Evolutionary conservation across 1,140 invertebrate species (phyloP).

Genomic region (Pseudomyrmex dendroicus): DNA sequence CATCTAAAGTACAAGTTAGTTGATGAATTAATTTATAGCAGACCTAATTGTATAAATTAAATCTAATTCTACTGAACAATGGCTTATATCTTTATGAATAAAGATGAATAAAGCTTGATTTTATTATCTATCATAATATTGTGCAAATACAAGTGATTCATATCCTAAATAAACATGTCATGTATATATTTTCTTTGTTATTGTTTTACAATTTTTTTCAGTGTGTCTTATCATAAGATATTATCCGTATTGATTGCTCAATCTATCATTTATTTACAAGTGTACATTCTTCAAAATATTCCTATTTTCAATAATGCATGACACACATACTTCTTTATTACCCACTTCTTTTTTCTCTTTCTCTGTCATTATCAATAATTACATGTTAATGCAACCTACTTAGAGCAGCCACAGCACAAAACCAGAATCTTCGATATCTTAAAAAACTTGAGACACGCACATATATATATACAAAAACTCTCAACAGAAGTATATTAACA

Average conservation of each 20-base stretch:
- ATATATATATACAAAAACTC: background rate
- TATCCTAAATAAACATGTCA: background rate
- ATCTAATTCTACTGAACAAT: background rate
- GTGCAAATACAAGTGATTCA: too few species aligned
- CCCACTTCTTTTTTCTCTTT: background rate
- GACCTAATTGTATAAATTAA: background rate
- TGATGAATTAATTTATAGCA: constrained; percentile 36
- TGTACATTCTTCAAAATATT: background rate
- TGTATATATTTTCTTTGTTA: background rate
- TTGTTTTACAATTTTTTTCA: background rate
- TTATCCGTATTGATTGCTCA: constrained; percentile 10
- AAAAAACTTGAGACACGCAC: background rate
- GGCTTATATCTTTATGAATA: background rate
- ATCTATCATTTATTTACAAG: constrained; percentile 21
- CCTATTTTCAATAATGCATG: background rate
- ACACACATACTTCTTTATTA: background rate
- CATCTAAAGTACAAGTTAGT: constrained; percentile 76
- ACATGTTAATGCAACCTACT: background rate
- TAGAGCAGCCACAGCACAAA: too few species aligned
- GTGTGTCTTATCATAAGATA: constrained; percentile 25
- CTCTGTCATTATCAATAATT: background rate
- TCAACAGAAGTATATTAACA: background rate
- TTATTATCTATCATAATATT: background rate
- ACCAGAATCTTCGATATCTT: background rate
- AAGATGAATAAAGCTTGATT: background rate